Evolutionary conservation across 2,888 invertebrate species (phyloP).

Genomic region (Leptinotarsa juncta): DNA sequence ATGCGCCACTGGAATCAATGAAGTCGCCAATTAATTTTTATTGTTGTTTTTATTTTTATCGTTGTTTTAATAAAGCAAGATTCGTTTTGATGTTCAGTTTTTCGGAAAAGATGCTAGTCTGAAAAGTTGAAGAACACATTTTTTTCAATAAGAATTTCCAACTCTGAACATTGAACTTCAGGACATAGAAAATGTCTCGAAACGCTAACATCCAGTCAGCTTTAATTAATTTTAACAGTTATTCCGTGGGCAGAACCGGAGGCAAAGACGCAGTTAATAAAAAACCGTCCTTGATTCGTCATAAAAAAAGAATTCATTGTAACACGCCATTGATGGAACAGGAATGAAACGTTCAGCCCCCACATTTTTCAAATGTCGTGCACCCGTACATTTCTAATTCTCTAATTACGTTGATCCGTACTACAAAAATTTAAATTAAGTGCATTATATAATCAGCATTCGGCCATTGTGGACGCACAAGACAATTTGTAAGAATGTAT

Average conservation of each 20-base stretch:
- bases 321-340: slow-evolving; percentile 11
- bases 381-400: slow-evolving; percentile 7
- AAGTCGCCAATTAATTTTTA: too few species aligned
- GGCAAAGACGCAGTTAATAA: not conserved
- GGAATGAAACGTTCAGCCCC: not conserved
- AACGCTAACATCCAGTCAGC: not conserved
- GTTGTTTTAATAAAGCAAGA: too few species aligned
- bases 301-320: not conserved
- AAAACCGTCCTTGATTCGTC: slow-evolving; percentile 14
- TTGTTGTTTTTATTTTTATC: too few species aligned
- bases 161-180: not conserved
- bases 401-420: slow-evolving; percentile 19
- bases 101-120: not conserved
- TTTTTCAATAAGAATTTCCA: not conserved
- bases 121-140: too few species aligned
- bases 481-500: slow-evolving; percentile 19
- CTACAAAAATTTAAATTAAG: slow-evolving; percentile 16
- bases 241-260: not conserved
- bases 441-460: slow-evolving; percentile 20
- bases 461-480: slow-evolving; percentile 11
- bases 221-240: not conserved
- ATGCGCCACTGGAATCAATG: too few species aligned
- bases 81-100: too few species aligned
- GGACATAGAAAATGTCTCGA: not conserved
- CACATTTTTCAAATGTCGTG: slow-evolving; percentile 16